Evolutionary conservation across 1,140 invertebrate species (phyloP).

Genomic region (Sarcophaga peregrina): DNA sequence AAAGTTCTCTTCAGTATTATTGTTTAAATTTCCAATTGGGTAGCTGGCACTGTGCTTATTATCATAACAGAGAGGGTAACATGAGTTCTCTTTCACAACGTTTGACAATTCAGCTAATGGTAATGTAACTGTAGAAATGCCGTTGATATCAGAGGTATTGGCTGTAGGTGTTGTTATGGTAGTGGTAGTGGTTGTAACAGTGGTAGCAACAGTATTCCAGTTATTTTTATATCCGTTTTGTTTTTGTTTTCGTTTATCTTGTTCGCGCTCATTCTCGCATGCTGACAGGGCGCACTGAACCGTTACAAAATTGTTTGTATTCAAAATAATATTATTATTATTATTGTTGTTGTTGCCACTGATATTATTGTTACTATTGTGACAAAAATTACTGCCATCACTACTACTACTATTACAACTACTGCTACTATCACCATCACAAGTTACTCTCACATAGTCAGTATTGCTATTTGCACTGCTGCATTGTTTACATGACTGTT

Average conservation of each 20-base stretch:
- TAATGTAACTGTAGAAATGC: too few relatives aligned
- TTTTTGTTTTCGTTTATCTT: neutral
- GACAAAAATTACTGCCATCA: neutral
- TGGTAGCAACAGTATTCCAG: neutral
- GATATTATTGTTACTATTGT: neutral
- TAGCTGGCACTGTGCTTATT: neutral
- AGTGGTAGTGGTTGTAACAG: neutral
- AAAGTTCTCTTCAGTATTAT: neutral
- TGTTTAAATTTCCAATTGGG: neutral
- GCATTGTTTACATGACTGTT: neutral
- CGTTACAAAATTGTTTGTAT: constrained; percentile 31
- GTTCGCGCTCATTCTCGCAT: constrained; percentile 15
- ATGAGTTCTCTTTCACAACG: neutral
- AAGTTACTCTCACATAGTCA: neutral
- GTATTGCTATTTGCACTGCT: neutral
- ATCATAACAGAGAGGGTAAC: neutral
- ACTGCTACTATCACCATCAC: neutral
- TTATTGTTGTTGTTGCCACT: neutral
- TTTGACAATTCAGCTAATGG: neutral
- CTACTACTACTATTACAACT: constrained; percentile 20
- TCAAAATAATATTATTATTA: constrained; percentile 5
- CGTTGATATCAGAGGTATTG: too few relatives aligned
- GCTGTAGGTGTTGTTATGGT: too few relatives aligned
- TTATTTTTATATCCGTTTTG: constrained; percentile 6
- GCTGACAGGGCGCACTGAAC: constrained; percentile 23